Evolutionary conservation across 2,797 vertebrate genomes (phyloP), one percentile per base, ranked within the genome.

Genomic region (Sitta carolinensis): DNA sequence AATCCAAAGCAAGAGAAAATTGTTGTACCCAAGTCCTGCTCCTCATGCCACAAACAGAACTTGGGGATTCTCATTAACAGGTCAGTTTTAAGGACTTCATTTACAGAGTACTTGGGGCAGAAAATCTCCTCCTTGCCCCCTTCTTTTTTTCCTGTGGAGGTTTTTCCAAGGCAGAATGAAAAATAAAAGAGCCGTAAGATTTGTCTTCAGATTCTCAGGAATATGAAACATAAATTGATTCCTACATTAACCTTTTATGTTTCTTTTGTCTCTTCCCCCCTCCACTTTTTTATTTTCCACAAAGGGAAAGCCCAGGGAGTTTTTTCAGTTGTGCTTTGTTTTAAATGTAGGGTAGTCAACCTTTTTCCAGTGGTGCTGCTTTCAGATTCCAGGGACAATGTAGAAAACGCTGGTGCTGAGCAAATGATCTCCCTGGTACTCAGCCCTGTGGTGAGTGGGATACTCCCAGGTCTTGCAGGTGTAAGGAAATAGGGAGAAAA

Each of bases 81-180:
- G 16, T 51, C 75, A 47, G 3, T 22, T 94, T 68, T 64, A 77
- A 81, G 43, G 58, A 45, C 52, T 66, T 87, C 7, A 64, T 63
- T 81, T 83, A 10, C 13, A 63, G 38, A 70, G 14, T n/a, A 40
- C 22, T 54, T 84, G 25, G 48, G n/a, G 16, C 1, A 32, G 69
- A 42, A 62, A 40, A 36, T 34, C 15, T 66, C 38, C 34, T 61
- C n/a, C 40, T 43, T 3, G 0, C 2, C 11, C 16, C 26, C 0
- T 0, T 36, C 16, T 18, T 38, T 38, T 38, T 13, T 10, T 9
- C 9, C 36, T 34, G 8, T 52, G 20, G n/a, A 79, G 50, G 4
- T 23, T 48, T 87, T 94, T 73, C 72, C 61, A 87, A 77, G 45
- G 69, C 54, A 66, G 62, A 57, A 67, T 30, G 30, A 40, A 72